Conservation (phyloP, 2,888 invertebrate species). For the Plagodis pulveraria region DNA sequence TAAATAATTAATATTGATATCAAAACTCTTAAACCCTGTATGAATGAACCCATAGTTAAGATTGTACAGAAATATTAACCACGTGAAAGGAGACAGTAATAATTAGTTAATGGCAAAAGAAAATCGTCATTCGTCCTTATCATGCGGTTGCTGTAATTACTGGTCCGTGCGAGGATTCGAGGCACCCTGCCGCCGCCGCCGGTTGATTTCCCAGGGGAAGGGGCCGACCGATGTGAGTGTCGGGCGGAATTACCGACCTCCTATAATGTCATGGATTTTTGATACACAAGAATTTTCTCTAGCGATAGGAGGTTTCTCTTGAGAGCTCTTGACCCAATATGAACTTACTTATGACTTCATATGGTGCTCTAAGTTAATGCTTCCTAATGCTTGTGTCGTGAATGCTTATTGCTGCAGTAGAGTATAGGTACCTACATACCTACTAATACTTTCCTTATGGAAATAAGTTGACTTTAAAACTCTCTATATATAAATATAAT, state of each 20-base stretch:
- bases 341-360: too few species aligned
- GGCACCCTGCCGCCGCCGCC: constrained; percentile 23
- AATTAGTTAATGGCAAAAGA: constrained; percentile 23
- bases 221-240: constrained; percentile 19
- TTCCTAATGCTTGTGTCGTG: too few species aligned
- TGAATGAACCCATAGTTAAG: not conserved
- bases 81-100: constrained; percentile 6
- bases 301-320: too few species aligned
- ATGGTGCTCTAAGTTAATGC: too few species aligned
- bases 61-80: not conserved
- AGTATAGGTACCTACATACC: too few species aligned
- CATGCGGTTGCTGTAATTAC: constrained; percentile 38
- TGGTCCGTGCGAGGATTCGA: constrained; percentile 30
- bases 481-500: too few species aligned
- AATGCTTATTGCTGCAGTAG: too few species aligned
- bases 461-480: too few species aligned
- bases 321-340: too few species aligned
- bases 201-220: constrained; percentile 39
- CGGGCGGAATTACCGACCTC: constrained; percentile 22
- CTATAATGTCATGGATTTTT: constrained; percentile 13
- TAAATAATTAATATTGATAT: too few species aligned
- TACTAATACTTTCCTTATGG: too few species aligned
- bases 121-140: constrained; percentile 30
- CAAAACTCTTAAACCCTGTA: too few species aligned
- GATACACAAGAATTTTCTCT: constrained; percentile 1